phyloP scores from a whole-genome alignment of 2,888 invertebrate genomes.

The Willowsia nigromaculata region DNA sequence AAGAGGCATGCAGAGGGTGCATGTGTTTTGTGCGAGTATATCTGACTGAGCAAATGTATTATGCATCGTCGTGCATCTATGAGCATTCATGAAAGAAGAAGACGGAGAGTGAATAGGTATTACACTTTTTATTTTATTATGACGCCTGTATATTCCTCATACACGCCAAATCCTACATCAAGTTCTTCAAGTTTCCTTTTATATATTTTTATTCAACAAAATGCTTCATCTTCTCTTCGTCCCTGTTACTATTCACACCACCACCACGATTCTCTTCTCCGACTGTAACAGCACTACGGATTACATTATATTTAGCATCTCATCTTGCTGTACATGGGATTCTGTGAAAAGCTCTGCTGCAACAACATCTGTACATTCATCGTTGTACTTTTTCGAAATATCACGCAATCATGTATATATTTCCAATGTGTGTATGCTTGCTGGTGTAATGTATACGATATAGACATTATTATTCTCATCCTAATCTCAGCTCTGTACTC shows the following conservation, averaged over 20 bases:
- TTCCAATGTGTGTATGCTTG: neutral
- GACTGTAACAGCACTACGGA: constrained; percentile 14
- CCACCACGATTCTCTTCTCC: neutral
- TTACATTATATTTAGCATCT: neutral
- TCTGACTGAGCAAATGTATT: neutral
- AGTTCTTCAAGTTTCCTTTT: constrained; percentile 46
- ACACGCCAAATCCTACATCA: neutral
- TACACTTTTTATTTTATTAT: constrained; percentile 3
- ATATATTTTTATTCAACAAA: constrained; percentile 16
- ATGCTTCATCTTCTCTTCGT: neutral
- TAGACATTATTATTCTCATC: constrained; percentile 34
- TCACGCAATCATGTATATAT: neutral
- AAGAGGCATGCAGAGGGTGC: neutral
- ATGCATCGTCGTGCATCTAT: neutral
- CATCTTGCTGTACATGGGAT: neutral
- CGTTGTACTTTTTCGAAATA: neutral
- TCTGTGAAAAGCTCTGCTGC: neutral
- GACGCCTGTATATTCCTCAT: neutral
- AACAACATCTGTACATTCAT: neutral
- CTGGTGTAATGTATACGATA: neutral
- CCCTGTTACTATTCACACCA: neutral
- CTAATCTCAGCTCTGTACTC: constrained; percentile 20
- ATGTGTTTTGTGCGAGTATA: neutral
- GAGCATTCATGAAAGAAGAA: neutral
- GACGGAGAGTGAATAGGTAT: neutral